A percentile compares a stretch with the other conserved stretches of the same genome.
phyloP scores from a whole-genome alignment of 2,113 vertebrate species.

The Willisornis vidua region DNA sequence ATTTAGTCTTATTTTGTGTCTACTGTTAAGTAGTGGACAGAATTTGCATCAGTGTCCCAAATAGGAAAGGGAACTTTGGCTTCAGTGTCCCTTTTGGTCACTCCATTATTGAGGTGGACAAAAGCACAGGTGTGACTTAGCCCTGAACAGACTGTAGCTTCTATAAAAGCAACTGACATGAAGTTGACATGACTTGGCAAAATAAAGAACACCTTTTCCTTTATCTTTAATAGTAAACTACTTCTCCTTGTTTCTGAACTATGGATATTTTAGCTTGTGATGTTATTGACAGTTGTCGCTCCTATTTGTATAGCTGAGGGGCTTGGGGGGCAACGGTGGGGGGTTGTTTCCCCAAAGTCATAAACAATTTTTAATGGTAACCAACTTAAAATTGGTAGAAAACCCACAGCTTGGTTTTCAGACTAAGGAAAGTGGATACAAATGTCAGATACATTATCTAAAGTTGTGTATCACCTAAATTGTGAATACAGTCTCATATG shows the following conservation, averaged over 20 bases:
- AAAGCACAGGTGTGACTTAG: not conserved
- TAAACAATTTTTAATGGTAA: not conserved
- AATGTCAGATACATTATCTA: not conserved
- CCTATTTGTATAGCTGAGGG: not conserved
- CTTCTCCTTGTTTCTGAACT: not conserved
- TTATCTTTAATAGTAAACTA: not conserved
- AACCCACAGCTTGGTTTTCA: not conserved
- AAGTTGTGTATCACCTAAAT: constrained; percentile 16
- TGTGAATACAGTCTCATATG: not conserved
- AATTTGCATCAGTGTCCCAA: not conserved
- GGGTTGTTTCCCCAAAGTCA: not conserved
- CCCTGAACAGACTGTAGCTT: not conserved
- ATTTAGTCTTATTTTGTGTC: not conserved
- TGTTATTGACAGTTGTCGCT: not conserved
- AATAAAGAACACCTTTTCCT: not conserved
- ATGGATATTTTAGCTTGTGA: not conserved
- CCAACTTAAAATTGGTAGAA: not conserved
- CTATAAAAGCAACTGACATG: not conserved
- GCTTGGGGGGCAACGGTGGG: not conserved
- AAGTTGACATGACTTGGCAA: not conserved
- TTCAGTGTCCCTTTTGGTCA: not conserved
- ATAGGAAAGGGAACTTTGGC: not conserved
- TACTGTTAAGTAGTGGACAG: not conserved
- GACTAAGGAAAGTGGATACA: not conserved
- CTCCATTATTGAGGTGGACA: not conserved